Evolutionary conservation across 2,888 invertebrate species (phyloP).

Genomic region (Lochmaea crataegi): DNA sequence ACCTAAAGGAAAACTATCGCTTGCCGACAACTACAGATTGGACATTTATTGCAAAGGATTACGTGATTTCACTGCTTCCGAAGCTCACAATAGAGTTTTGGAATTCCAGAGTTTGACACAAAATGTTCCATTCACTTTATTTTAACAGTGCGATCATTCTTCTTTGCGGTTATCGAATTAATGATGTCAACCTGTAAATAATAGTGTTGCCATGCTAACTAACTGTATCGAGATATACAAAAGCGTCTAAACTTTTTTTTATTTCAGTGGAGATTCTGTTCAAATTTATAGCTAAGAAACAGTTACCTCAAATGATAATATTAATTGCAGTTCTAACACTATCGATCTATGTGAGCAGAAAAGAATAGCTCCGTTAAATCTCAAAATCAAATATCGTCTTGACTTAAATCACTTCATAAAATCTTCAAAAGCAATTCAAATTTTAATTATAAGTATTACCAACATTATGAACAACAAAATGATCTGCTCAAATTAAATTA

Average conservation of each 20-base stretch:
- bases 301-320: not conserved
- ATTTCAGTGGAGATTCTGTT: not conserved
- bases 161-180: constrained; percentile 20
- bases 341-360: too few species aligned
- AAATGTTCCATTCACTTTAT: constrained; percentile 40
- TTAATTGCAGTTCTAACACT: too few species aligned
- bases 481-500: too few species aligned
- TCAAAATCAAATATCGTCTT: too few species aligned
- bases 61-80: constrained; percentile 40
- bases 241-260: not conserved
- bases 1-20: constrained; percentile 24
- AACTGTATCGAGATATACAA: constrained; percentile 14
- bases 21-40: constrained; percentile 46
- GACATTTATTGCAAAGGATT: constrained; percentile 52
- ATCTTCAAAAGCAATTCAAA: too few species aligned
- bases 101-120: constrained; percentile 43
- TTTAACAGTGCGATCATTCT: constrained; percentile 30
- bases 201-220: constrained; percentile 25
- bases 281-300: not conserved
- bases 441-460: too few species aligned
- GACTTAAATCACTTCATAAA: too few species aligned
- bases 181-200: constrained; percentile 15
- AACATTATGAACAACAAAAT: too few species aligned
- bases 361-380: too few species aligned
- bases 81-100: constrained; percentile 35